Conservation (phyloP, 2,888 invertebrate genomes). For the Strigamia crassipes region DNA sequence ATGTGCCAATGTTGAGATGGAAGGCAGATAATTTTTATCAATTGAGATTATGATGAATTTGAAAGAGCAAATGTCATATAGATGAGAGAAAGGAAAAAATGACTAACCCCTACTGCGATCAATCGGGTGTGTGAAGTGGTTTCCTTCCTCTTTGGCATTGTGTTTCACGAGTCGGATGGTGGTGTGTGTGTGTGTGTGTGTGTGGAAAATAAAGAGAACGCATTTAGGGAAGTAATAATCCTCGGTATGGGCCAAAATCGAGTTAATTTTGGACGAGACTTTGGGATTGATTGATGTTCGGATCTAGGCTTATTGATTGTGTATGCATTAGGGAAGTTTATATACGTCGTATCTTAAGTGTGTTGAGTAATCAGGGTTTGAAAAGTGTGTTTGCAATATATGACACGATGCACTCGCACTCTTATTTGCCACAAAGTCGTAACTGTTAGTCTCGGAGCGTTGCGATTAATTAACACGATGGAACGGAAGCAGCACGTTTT, state of each 20-base stretch:
- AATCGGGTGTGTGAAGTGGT: slow-evolving; percentile 31
- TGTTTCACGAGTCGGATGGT: not conserved
- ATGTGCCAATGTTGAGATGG: not conserved
- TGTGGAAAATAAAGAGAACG: not conserved
- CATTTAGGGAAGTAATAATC: slow-evolving; percentile 31
- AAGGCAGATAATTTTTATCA: slow-evolving; percentile 35
- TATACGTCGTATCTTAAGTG: slow-evolving; percentile 13
- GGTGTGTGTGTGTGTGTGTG: no score
- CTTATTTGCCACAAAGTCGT: slow-evolving; percentile 38
- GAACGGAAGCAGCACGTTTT: slow-evolving; percentile 29
- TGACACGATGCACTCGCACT: slow-evolving; percentile 42
- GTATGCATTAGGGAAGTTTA: slow-evolving; percentile 1
- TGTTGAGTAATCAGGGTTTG: slow-evolving; percentile 27
- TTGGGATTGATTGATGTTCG: not conserved
- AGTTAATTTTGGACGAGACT: not conserved
- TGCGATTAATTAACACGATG: slow-evolving; percentile 40
- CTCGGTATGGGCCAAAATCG: not conserved
- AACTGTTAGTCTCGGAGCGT: slow-evolving; percentile 23
- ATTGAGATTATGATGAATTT: slow-evolving; percentile 12
- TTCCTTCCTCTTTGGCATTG: slow-evolving; percentile 25
- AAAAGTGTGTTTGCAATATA: slow-evolving; percentile 42
- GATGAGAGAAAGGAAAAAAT: not conserved
- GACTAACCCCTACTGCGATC: slow-evolving; percentile 28
- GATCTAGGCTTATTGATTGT: not conserved
- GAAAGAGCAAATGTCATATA: slow-evolving; percentile 24